phyloP scores from a whole-genome alignment of 1,140 invertebrate genomes.

The Drosophila paulistorum region DNA sequence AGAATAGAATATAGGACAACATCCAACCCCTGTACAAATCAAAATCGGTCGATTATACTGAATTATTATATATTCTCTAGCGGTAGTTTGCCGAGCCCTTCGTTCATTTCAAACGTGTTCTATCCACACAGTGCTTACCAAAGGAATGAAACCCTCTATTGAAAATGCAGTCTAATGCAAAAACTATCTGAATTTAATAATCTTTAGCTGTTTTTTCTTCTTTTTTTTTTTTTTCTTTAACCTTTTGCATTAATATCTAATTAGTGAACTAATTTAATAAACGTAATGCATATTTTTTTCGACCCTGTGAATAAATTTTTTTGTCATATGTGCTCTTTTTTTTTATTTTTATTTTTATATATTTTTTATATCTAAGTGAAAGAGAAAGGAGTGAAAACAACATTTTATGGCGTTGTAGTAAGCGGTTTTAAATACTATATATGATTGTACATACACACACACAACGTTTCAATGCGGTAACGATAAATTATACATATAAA shows the following conservation, averaged over 20 bases:
- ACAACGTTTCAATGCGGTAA: background rate
- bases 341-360: constrained; percentile 14
- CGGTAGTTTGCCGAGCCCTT: background rate
- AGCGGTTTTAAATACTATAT: constrained; percentile 12
- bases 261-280: constrained; percentile 11
- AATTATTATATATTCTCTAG: background rate
- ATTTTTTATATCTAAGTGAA: constrained; percentile 12
- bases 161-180: background rate
- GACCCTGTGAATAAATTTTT: constrained; percentile 58
- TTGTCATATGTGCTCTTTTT: constrained; percentile 25
- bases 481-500: constrained; percentile 28
- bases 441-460: constrained; percentile 35
- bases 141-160: background rate
- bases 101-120: background rate
- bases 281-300: constrained; percentile 10
- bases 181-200: background rate
- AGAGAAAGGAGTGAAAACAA: background rate
- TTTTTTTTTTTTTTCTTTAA: background rate
- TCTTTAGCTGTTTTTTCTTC: background rate
- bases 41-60: background rate
- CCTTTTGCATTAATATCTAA: background rate
- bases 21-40: background rate
- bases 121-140: background rate
- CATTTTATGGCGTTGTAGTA: constrained; percentile 5
- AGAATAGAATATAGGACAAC: background rate